Conservation (phyloP, 2,888 invertebrate genomes). For the Barypeithes pellucidus region DNA sequence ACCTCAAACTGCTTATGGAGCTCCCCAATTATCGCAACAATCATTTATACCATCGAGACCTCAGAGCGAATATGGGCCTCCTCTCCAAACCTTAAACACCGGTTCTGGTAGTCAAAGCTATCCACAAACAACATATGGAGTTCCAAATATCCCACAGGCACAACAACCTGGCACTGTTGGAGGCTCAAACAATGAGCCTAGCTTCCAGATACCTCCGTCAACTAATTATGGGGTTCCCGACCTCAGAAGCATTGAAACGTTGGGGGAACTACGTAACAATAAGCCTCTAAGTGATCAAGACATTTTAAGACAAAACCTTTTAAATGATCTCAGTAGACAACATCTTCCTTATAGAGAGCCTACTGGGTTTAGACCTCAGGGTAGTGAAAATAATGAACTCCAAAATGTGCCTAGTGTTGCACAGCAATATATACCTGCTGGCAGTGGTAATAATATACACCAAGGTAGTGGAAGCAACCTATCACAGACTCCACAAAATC, state of each 20-base stretch:
- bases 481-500: conserved; percentile 5
- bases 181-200: background rate
- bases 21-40: conserved; percentile 15
- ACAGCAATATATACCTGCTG: conserved; percentile 53
- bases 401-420: conserved; percentile 31
- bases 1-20: conserved; percentile 21
- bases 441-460: conserved; percentile 26
- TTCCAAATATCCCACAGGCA: background rate
- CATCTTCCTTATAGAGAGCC: conserved; percentile 44
- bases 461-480: conserved; percentile 22
- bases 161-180: conserved; percentile 4
- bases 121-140: conserved; percentile 31
- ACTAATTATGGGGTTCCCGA: conserved; percentile 55
- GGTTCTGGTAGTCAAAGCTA: background rate
- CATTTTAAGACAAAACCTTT: conserved; percentile 43
- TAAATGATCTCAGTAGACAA: conserved; percentile 42
- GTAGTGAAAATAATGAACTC: conserved; percentile 5
- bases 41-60: background rate
- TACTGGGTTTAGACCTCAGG: conserved; percentile 40
- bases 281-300: conserved; percentile 34
- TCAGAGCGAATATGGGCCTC: conserved; percentile 38
- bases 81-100: conserved; percentile 18
- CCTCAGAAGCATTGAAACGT: conserved; percentile 52
- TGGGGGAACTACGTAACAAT: conserved; percentile 48
- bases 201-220: conserved; percentile 24